Percentiles rank a stretch among this genome's conserved stretches.
Conservation (phyloP, 1,140 invertebrate genomes). For the Dryas iulia region DNA sequence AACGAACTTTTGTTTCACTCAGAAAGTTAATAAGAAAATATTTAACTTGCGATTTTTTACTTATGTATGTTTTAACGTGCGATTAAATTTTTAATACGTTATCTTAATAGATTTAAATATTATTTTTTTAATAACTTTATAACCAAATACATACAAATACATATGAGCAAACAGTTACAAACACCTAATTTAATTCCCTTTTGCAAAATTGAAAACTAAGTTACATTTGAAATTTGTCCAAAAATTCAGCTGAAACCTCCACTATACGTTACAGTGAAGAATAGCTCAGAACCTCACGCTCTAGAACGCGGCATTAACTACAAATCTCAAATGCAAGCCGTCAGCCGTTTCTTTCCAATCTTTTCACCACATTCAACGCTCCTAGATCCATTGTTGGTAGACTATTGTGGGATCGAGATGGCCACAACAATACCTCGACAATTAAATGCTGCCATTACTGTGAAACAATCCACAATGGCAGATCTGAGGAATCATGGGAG, state of each 20-base stretch:
- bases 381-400: constrained; percentile 36
- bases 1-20: not conserved
- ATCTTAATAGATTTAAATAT: too few species aligned
- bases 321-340: constrained; percentile 21
- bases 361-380: constrained; percentile 25
- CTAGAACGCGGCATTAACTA: not conserved
- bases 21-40: not conserved
- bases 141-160: too few species aligned
- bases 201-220: too few species aligned
- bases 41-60: not conserved
- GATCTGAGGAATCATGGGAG: constrained; percentile 65
- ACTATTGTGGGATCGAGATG: constrained; percentile 57
- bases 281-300: not conserved
- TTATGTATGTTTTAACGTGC: not conserved
- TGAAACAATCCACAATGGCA: constrained; percentile 68
- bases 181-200: too few species aligned
- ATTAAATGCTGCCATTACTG: constrained; percentile 63
- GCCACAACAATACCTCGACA: constrained; percentile 54
- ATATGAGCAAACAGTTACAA: too few species aligned
- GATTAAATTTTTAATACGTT: too few species aligned
- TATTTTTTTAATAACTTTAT: too few species aligned
- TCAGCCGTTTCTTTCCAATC: constrained; percentile 34
- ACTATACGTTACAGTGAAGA: not conserved
- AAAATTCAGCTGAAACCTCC: not conserved
- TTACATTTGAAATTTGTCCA: not conserved